These are phyloP conservation scores for Dermatophagoides farinae DNA, from an alignment of 1,140 invertebrate genomes.

Conservation along the genomic window DNA sequence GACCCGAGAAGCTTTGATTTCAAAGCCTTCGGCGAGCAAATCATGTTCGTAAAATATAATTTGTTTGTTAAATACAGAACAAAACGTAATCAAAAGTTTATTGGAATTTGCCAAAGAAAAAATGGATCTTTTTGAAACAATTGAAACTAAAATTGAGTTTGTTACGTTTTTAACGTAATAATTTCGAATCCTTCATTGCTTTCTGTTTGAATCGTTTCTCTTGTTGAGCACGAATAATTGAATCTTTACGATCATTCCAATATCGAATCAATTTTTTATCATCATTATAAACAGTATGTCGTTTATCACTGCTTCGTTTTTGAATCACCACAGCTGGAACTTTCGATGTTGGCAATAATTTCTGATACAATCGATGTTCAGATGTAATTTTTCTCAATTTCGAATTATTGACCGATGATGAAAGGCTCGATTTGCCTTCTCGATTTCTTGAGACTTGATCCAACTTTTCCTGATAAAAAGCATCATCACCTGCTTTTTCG, in stretches of 20 bases:
- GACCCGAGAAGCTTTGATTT: no score
- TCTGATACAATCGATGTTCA: background rate
- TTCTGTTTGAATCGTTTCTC: constrained; percentile 10
- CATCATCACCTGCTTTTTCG: constrained; percentile 12
- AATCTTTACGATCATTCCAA: background rate
- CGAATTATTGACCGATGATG: background rate
- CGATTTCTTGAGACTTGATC: background rate
- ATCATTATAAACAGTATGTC: constrained; percentile 4
- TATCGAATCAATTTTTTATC: background rate
- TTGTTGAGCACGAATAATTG: background rate
- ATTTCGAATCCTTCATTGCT: background rate
- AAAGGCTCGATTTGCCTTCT: background rate
- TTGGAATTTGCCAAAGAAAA: no score
- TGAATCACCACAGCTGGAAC: background rate
- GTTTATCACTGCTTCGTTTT: background rate
- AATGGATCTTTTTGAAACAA: no score
- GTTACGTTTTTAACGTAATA: no score
- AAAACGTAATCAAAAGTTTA: no score
- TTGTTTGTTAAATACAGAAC: no score
- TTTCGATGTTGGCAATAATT: background rate
- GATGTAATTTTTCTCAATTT: background rate
- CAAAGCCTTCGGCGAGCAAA: no score
- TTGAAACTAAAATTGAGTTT: no score
- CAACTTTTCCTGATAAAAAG: background rate
- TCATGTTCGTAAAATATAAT: no score